A percentile compares a stretch with the other conserved stretches of the same genome.
Evolutionary conservation across 2,113 vertebrate species (phyloP).

Genomic region (Triplophysa rosa): DNA sequence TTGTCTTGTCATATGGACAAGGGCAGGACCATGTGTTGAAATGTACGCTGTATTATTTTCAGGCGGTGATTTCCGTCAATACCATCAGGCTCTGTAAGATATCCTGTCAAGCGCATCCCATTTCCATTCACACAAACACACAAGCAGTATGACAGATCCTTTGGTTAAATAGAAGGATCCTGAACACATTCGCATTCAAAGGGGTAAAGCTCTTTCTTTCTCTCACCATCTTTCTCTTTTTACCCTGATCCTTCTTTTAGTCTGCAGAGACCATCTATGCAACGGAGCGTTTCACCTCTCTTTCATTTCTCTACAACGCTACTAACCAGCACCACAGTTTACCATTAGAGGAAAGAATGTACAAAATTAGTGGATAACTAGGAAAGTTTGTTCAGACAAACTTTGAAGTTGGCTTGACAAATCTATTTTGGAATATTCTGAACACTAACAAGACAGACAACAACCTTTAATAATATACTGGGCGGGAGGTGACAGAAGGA

Average conservation of each 20-base stretch:
- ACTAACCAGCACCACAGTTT: background rate
- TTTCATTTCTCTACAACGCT: constrained; percentile 13
- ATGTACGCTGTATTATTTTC: constrained; percentile 36
- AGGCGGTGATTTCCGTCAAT: constrained; percentile 37
- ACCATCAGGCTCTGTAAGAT: constrained; percentile 32
- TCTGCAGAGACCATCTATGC: constrained; percentile 47
- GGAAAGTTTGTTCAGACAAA: background rate
- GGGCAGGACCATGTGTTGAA: constrained; percentile 30
- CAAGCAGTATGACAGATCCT: constrained; percentile 24
- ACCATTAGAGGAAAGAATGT: background rate
- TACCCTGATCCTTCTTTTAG: constrained; percentile 48
- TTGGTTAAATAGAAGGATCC: constrained; percentile 32
- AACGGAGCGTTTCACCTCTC: constrained; percentile 26
- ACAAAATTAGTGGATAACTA: background rate
- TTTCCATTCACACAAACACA: constrained; percentile 10
- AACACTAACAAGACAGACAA: constrained; percentile 48
- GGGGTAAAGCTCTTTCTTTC: constrained; percentile 31
- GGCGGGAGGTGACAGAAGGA: constrained; percentile 36
- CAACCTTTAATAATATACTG: constrained; percentile 47
- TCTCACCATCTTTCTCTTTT: constrained; percentile 19
- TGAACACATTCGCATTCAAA: constrained; percentile 37
- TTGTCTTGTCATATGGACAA: constrained; percentile 40
- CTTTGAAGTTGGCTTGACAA: background rate
- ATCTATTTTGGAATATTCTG: constrained; percentile 26
- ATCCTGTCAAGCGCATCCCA: constrained; percentile 20